phyloP scores from a whole-genome alignment of 1,140 invertebrate genomes.

The Lordiphosa clarofinis region DNA sequence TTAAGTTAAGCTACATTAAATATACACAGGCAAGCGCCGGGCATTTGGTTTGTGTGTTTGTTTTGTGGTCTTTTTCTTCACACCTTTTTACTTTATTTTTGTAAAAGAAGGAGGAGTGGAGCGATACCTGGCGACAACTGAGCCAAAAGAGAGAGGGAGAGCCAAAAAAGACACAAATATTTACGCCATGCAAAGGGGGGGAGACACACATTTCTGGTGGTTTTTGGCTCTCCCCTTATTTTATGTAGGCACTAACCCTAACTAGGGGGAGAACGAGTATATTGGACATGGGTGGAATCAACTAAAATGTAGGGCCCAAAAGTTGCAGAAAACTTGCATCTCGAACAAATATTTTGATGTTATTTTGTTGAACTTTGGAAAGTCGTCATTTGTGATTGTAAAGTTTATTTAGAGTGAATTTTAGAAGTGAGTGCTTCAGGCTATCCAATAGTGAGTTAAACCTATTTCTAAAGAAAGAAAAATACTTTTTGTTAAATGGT shows the following conservation, averaged over 20 bases:
- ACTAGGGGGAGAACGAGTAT: neutral
- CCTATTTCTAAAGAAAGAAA: too few relatives aligned
- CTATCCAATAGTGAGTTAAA: too few relatives aligned
- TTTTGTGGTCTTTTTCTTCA: slow-evolving; percentile 47
- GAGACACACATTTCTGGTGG: slow-evolving; percentile 31
- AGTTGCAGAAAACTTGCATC: neutral
- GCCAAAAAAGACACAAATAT: slow-evolving; percentile 47
- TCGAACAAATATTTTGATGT: too few relatives aligned
- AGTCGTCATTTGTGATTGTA: too few relatives aligned
- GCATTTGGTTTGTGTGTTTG: slow-evolving; percentile 46
- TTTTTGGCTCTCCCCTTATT: slow-evolving; percentile 1
- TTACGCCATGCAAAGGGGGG: slow-evolving; percentile 39
- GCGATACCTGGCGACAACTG: slow-evolving; percentile 30
- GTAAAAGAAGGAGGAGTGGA: neutral
- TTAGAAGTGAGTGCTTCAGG: too few relatives aligned
- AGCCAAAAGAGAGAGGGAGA: slow-evolving; percentile 7
- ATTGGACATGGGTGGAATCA: slow-evolving; percentile 5
- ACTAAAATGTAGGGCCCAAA: neutral
- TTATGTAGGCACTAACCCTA: too few relatives aligned
- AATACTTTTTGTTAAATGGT: too few relatives aligned
- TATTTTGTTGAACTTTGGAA: neutral
- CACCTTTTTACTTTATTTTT: slow-evolving; percentile 36
- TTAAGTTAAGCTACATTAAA: slow-evolving; percentile 63
- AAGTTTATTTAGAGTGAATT: too few relatives aligned
- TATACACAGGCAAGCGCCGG: slow-evolving; percentile 38